These are phyloP conservation scores for Hippocampus barbouri DNA, from an alignment of 2,113 vertebrate genomes.

Conservation along the genomic window DNA sequence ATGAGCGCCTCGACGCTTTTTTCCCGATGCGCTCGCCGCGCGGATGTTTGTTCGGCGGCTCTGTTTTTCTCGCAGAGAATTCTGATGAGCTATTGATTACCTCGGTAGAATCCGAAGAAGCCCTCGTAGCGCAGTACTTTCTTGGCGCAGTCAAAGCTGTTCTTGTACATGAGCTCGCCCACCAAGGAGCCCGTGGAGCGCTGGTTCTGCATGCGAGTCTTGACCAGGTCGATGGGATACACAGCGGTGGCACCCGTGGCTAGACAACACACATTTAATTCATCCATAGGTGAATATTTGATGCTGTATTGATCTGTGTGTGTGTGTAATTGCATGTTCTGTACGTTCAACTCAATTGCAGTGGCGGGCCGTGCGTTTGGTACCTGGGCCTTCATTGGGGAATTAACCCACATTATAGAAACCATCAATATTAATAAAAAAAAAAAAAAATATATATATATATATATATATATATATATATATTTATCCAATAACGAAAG, in stretches of 20 bases:
- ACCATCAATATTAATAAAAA: not conserved
- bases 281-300: not conserved
- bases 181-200: conserved; percentile 85
- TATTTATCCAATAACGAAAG: not conserved
- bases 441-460: not conserved
- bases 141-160: conserved; percentile 95
- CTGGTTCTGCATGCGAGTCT: conserved; percentile 97
- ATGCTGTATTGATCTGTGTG: not conserved
- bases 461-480: too few relatives aligned
- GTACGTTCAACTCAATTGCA: not conserved
- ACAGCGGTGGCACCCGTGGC: conserved; percentile 93
- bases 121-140: conserved; percentile 92
- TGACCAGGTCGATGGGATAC: conserved; percentile 95
- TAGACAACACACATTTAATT: conserved; percentile 52
- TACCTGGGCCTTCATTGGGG: not conserved
- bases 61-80: not conserved
- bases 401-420: not conserved
- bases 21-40: conserved; percentile 31
- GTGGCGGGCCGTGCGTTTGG: not conserved
- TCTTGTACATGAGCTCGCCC: conserved; percentile 95
- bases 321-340: not conserved
- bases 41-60: conserved; percentile 22
- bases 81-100: conserved; percentile 54
- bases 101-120: conserved; percentile 93
- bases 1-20: conserved; percentile 40